Evolutionary conservation across 2,113 vertebrate genomes (phyloP).

Genomic region (Nibea albiflora): DNA sequence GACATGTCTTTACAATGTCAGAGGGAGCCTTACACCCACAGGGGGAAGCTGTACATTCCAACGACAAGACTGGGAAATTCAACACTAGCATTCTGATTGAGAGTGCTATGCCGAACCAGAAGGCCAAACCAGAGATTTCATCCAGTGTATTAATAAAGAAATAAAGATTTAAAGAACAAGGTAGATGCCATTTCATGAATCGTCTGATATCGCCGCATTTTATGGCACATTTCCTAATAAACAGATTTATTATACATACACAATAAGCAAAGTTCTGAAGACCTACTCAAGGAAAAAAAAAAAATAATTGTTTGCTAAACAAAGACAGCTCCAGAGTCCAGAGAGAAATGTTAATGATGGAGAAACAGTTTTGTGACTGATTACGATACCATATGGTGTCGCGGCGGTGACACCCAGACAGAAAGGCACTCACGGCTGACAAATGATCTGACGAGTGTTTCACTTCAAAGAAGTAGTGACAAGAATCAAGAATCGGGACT

Average conservation of each 20-base stretch:
- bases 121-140: neutral
- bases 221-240: neutral
- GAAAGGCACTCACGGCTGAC: constrained; percentile 75
- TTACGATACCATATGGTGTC: constrained; percentile 65
- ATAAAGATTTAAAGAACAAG: neutral
- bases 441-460: constrained; percentile 73
- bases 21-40: neutral
- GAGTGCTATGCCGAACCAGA: neutral
- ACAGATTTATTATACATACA: too few relatives aligned
- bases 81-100: neutral
- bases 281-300: neutral
- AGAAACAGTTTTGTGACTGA: constrained; percentile 71
- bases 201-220: neutral
- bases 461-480: constrained; percentile 77
- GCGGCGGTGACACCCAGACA: constrained; percentile 64
- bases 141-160: neutral
- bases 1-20: constrained; percentile 30
- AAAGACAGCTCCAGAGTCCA: constrained; percentile 20
- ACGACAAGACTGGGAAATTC: neutral
- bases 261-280: constrained; percentile 17
- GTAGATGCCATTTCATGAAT: too few relatives aligned
- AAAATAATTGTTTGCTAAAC: neutral
- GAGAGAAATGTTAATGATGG: constrained; percentile 12
- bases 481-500: constrained; percentile 72
- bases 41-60: neutral